Conservation (phyloP, 2,888 invertebrate genomes). For the Cantharis rufa region DNA sequence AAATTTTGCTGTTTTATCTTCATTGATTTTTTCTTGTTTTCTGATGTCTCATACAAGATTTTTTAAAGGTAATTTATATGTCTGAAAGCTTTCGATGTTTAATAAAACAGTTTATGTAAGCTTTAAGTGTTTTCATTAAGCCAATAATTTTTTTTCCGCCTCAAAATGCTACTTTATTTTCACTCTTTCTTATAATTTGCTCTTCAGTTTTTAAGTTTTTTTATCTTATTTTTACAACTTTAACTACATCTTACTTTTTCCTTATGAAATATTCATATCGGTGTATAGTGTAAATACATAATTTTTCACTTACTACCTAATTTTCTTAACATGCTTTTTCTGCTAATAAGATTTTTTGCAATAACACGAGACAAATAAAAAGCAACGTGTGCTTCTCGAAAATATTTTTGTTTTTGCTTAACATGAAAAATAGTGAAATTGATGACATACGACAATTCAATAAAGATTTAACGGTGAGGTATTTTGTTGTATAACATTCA, state of each 20-base stretch:
- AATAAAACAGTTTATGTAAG: background rate
- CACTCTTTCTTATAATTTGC: background rate
- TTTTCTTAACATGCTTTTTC: background rate
- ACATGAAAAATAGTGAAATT: background rate
- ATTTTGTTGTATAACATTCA: background rate
- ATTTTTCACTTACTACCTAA: background rate
- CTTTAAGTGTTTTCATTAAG: background rate
- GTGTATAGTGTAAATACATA: background rate
- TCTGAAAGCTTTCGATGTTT: conserved; percentile 3
- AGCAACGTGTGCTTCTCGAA: background rate
- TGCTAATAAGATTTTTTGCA: background rate
- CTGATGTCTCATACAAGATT: conserved; percentile 36
- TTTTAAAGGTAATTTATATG: conserved; percentile 31
- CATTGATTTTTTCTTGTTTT: conserved; percentile 38
- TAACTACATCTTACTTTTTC: background rate
- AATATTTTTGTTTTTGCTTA: background rate
- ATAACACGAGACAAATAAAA: background rate
- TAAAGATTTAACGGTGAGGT: background rate
- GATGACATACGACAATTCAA: background rate
- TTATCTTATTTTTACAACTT: background rate
- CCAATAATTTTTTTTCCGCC: background rate
- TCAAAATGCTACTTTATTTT: background rate
- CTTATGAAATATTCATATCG: background rate
- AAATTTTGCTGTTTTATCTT: conserved; percentile 32
- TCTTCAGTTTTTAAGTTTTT: background rate